Evolutionary conservation across 2,888 invertebrate genomes (phyloP).

Genomic region (Biston betularia): DNA sequence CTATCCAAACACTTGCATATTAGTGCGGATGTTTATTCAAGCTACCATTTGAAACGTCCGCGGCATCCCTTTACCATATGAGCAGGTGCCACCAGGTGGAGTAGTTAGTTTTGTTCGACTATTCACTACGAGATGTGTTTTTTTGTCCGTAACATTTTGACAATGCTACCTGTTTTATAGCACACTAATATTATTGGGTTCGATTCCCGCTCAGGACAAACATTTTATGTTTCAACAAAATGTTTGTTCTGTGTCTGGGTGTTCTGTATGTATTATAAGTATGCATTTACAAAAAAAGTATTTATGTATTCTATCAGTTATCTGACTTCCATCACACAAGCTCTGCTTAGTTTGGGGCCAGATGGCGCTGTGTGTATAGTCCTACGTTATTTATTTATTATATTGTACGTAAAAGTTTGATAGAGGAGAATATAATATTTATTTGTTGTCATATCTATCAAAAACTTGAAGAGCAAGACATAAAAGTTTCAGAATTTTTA

Average conservation of each 20-base stretch:
- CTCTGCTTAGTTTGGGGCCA: too few species aligned
- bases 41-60: conserved; percentile 57
- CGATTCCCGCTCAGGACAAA: too few species aligned
- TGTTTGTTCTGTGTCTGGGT: too few species aligned
- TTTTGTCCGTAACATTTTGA: not conserved
- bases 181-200: not conserved
- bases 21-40: conserved; percentile 69
- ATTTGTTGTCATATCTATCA: conserved; percentile 3
- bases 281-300: too few species aligned
- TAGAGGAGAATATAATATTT: conserved; percentile 1
- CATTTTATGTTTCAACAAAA: too few species aligned
- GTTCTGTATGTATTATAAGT: too few species aligned
- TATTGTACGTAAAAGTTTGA: conserved; percentile 27
- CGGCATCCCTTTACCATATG: conserved; percentile 51
- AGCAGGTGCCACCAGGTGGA: conserved; percentile 12
- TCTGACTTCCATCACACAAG: too few species aligned
- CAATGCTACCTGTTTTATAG: not conserved
- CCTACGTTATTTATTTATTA: too few species aligned
- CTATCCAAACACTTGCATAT: conserved; percentile 56
- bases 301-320: too few species aligned
- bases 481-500: conserved; percentile 35
- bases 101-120: conserved; percentile 7
- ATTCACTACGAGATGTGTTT: not conserved
- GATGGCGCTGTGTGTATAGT: too few species aligned
- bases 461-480: conserved; percentile 33